Conservation (phyloP, 1,140 invertebrate species). For the Piezodorus guildinii region DNA sequence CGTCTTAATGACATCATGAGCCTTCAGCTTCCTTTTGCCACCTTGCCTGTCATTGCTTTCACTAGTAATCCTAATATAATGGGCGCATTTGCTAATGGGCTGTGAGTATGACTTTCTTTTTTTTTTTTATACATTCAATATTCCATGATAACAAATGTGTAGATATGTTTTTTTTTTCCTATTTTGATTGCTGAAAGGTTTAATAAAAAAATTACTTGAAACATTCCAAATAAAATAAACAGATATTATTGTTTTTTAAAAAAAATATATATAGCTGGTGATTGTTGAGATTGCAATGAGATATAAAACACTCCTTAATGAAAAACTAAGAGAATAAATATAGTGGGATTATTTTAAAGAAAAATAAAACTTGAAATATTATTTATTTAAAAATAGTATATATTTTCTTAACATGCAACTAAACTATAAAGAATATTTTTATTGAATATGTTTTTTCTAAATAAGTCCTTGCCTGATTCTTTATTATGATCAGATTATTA, state of each 20-base stretch:
- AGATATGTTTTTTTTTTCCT: constrained; percentile 14
- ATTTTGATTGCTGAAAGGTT: constrained; percentile 13
- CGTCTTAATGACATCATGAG: constrained; percentile 84
- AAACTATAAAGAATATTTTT: too few relatives aligned
- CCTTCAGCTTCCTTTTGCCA: constrained; percentile 70
- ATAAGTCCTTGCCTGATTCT: too few relatives aligned
- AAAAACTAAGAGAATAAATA: too few relatives aligned
- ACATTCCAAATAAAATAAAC: not conserved
- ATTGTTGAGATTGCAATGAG: not conserved
- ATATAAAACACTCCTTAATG: too few relatives aligned
- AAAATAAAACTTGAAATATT: too few relatives aligned
- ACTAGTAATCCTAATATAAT: constrained; percentile 69
- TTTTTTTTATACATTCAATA: constrained; percentile 4
- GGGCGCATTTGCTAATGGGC: constrained; percentile 69
- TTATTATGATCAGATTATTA: too few relatives aligned
- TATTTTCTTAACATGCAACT: too few relatives aligned
- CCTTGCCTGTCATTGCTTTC: constrained; percentile 78
- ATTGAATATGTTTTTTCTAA: too few relatives aligned
- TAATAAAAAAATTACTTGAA: constrained; percentile 12
- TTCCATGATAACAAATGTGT: constrained; percentile 11
- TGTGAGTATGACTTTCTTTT: constrained; percentile 40
- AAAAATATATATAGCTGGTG: not conserved
- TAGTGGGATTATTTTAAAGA: too few relatives aligned
- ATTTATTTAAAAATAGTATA: too few relatives aligned
- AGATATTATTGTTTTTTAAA: not conserved